These are phyloP conservation scores for Sebastes fasciatus DNA, from an alignment of 2,113 vertebrate species.

Conservation along the genomic window DNA sequence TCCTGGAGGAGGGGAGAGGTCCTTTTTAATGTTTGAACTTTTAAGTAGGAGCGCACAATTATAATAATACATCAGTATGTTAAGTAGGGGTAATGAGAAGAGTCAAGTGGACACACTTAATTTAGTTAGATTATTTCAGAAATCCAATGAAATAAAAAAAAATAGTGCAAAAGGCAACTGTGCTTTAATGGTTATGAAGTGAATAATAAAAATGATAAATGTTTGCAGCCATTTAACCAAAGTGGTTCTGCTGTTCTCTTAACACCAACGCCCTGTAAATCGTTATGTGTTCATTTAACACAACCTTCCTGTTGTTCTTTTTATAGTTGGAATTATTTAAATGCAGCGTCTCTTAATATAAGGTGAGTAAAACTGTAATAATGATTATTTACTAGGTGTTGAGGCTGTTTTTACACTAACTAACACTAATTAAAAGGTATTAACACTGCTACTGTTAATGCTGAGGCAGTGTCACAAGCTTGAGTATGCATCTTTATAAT, in stretches of 20 bases:
- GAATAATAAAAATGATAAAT: neutral
- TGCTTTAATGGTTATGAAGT: neutral
- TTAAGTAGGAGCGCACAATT: neutral
- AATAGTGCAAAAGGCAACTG: neutral
- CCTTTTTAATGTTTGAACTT: slow-evolving; percentile 3
- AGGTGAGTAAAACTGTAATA: neutral
- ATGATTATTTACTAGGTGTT: neutral
- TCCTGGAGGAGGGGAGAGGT: slow-evolving; percentile 45
- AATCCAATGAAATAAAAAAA: too few relatives aligned
- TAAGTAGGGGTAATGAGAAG: neutral
- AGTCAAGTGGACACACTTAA: neutral
- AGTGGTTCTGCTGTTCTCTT: neutral
- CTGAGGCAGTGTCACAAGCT: neutral
- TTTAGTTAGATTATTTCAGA: neutral
- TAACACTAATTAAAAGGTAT: neutral
- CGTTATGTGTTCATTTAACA: neutral
- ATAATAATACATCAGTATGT: neutral
- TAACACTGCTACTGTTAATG: neutral
- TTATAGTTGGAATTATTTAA: neutral
- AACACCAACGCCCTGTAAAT: neutral
- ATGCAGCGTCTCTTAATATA: neutral
- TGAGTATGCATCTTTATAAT: neutral
- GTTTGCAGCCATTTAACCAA: neutral
- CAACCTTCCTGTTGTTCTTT: neutral
- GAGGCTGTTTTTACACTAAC: neutral